These are phyloP conservation scores for Mesoclemmys tuberculata DNA, from an alignment of 2,113 vertebrate species.

Conservation along the genomic window DNA sequence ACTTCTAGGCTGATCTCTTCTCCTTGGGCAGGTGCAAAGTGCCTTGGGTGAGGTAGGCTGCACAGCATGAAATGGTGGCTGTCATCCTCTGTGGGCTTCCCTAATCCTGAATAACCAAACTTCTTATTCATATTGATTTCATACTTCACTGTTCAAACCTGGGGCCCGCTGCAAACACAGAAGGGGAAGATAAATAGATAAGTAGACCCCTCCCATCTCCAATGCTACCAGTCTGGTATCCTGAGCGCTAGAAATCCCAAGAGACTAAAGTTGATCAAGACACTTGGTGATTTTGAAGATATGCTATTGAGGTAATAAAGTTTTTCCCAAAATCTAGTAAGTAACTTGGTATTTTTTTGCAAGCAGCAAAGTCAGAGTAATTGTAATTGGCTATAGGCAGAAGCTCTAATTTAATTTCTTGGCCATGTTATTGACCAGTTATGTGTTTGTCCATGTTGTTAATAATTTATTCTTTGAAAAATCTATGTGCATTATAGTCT, in stretches of 20 bases:
- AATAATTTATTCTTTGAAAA: slow-evolving; percentile 84
- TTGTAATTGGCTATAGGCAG: slow-evolving; percentile 32
- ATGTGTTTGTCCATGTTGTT: slow-evolving; percentile 74
- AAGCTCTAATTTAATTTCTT: slow-evolving; percentile 61
- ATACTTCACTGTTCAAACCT: neutral
- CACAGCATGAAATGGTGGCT: neutral
- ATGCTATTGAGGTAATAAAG: neutral
- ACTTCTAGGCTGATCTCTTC: neutral
- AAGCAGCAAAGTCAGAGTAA: slow-evolving; percentile 31
- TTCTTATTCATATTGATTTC: neutral
- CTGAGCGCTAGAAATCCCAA: neutral
- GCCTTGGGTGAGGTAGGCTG: neutral
- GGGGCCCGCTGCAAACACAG: neutral
- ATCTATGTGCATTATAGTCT: slow-evolving; percentile 84
- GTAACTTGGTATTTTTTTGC: slow-evolving; percentile 22
- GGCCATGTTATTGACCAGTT: slow-evolving; percentile 77
- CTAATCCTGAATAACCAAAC: rapidly evolving
- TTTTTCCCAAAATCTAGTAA: neutral
- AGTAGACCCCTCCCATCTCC: neutral
- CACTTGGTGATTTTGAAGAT: neutral
- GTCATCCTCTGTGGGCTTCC: neutral
- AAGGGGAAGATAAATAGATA: neutral
- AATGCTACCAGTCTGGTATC: neutral
- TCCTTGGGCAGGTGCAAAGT: neutral
- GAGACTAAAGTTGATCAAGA: neutral